Conservation (phyloP, 2,888 invertebrate species). For the Oscheius sp. region DNA sequence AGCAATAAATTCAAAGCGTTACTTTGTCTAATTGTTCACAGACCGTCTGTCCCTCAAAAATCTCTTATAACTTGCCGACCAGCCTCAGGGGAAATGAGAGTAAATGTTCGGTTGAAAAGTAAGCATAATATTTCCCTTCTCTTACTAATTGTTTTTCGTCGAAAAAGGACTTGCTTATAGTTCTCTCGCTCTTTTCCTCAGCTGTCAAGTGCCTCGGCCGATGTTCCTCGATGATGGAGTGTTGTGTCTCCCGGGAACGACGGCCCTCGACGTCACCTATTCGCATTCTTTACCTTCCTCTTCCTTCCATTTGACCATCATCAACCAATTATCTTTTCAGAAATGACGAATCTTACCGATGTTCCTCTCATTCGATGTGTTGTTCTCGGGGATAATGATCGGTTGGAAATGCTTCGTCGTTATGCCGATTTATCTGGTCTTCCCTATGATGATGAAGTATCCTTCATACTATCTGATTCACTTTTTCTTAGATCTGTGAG, state of each 20-base stretch:
- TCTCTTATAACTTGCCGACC: no score
- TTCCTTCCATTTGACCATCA: not conserved
- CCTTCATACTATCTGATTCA: no score
- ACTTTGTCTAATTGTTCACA: no score
- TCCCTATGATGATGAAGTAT: slow-evolving; percentile 18
- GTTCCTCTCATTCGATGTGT: slow-evolving; percentile 28
- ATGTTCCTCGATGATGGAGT: slow-evolving; percentile 7
- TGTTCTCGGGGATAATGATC: slow-evolving; percentile 27
- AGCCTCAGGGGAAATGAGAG: no score
- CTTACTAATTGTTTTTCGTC: not conserved
- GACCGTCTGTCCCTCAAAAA: no score
- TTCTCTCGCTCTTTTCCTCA: not conserved
- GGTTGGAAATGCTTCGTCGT: slow-evolving; percentile 11
- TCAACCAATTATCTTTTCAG: not conserved
- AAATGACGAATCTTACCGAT: slow-evolving; percentile 28
- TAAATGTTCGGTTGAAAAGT: no score
- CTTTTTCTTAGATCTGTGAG: slow-evolving; percentile 18
- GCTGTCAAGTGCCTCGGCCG: not conserved
- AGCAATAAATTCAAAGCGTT: no score
- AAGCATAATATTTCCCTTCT: no score
- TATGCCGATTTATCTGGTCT: slow-evolving; percentile 26
- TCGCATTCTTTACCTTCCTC: slow-evolving; percentile 9
- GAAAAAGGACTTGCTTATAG: not conserved
- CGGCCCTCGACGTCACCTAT: not conserved
- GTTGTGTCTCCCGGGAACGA: slow-evolving; percentile 1